Evolutionary conservation across 2,113 vertebrate genomes (phyloP).

Genomic region (Sturnira hondurensis): DNA sequence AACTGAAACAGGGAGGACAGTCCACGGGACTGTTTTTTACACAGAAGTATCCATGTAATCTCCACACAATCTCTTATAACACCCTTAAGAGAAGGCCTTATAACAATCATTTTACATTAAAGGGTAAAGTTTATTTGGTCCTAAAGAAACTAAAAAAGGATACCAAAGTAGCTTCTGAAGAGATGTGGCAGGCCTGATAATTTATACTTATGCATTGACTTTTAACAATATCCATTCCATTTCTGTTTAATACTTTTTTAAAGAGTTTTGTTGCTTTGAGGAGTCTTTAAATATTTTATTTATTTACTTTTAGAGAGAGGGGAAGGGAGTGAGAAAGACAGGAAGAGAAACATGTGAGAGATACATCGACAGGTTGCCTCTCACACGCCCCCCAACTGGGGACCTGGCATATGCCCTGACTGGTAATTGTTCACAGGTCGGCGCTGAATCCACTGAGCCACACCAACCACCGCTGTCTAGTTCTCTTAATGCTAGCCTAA

Average conservation of each 20-base stretch:
- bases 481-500: neutral
- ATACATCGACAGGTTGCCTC: no score
- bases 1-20: neutral
- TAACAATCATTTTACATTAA: neutral
- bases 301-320: no score
- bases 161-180: neutral
- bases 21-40: neutral
- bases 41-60: neutral
- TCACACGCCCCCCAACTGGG: no score
- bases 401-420: no score
- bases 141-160: neutral
- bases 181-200: neutral
- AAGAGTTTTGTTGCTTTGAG: no score
- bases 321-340: no score
- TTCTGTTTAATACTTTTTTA: neutral
- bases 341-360: no score
- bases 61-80: neutral
- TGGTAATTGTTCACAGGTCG: no score
- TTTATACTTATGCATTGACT: neutral
- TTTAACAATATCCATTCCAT: neutral
- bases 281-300: no score
- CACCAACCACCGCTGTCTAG: neutral
- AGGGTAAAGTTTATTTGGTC: neutral
- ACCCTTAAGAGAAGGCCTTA: slow-evolving; percentile 1
- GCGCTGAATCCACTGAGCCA: no score